phyloP scores from a whole-genome alignment of 2,888 invertebrate species.

The Lumbricus terrestris region DNA sequence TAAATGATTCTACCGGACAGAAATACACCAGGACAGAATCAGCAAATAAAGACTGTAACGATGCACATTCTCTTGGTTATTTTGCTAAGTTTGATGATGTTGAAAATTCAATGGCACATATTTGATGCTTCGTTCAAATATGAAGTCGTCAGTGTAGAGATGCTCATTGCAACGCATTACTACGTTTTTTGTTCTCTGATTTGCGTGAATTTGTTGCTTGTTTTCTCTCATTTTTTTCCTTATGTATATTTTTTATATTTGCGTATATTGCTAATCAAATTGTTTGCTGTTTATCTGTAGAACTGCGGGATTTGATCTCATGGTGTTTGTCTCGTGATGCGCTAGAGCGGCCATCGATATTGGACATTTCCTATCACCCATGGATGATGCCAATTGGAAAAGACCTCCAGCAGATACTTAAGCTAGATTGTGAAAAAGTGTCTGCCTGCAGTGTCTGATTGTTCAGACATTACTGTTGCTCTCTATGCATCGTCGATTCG shows the following conservation, averaged over 20 bases:
- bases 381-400: constrained; percentile 52
- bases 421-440: not conserved
- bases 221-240: not conserved
- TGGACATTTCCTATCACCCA: constrained; percentile 63
- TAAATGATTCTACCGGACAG: not conserved
- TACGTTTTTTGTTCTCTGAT: not conserved
- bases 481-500: not conserved
- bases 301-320: constrained; percentile 64
- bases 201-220: too few relatives aligned
- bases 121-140: not conserved
- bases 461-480: not conserved
- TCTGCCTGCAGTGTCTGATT: not conserved
- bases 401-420: not conserved
- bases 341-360: constrained; percentile 61
- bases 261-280: not conserved
- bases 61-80: not conserved
- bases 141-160: not conserved
- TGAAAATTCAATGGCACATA: not conserved
- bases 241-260: not conserved
- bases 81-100: too few relatives aligned
- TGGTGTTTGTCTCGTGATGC: constrained; percentile 63
- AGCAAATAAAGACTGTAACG: not conserved
- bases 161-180: not conserved
- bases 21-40: not conserved
- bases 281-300: constrained; percentile 47